Base-by-base conservation (phyloP, 2,113 vertebrate genomes). In the Crotalus viridis region DNA sequence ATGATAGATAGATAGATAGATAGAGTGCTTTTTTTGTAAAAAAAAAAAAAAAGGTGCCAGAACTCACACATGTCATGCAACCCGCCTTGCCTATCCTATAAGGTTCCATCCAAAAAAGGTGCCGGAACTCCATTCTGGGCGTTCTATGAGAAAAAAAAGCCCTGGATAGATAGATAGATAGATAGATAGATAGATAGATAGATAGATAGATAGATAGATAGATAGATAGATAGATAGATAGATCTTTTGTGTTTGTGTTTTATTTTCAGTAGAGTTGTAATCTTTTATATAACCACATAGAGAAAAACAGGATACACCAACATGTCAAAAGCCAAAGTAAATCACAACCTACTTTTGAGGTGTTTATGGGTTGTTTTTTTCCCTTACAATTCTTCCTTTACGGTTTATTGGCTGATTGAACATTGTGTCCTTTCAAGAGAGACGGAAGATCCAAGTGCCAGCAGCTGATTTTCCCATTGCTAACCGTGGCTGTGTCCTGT, bases 401-500 rank as follows among this genome's bases (percentile, higher is more conserved):
- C 9, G 26, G 15, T 2, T 13, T 19, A 13, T 5, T 1, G 5
- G 0, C 74, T 94, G 88, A 93, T 89, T 94, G 69, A 55, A 91
- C 95, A 92, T 9, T 88, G 10, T 52, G 15, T 13, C 85, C 56
- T 93, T 90, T 3, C 3, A 2, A 69, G 0, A 10, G 3, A 10
- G 43, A 91, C 55, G 1, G 0, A 19, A 91, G 3, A 24, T 48
- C 5, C 64, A 85, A 2, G 94, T 8, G 93, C 94, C 86, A 57
- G 54, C 19, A 94, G 95, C 69, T 94, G 89, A 28, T 92, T 90
- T 46, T 95, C 93, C 91, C 95, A 93, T 0, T 93, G 94, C 97
- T 91, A 94, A 51, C 94, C 95, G 81, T 92, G 39, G 93, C 95
- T 94, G 91, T 95, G 95, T 74, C 94, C 56, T 92, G 39, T 96